A percentile compares a stretch with the other conserved stretches of the same genome.
These are phyloP conservation scores for Molothrus aeneus DNA, from an alignment of 2,797 vertebrate species.

Conservation along the genomic window DNA sequence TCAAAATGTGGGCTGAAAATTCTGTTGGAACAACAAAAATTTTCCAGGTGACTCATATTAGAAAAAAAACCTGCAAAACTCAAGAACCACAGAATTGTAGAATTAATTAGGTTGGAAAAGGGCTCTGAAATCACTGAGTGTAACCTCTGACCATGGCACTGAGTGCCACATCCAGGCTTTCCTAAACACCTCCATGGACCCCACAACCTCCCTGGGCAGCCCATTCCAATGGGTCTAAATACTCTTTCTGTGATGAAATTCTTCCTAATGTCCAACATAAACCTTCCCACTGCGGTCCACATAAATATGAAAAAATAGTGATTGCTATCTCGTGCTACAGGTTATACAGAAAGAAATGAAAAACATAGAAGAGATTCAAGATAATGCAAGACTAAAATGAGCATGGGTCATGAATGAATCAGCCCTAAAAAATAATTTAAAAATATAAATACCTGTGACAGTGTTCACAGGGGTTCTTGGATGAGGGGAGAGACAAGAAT, in stretches of 20 bases:
- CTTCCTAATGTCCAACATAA: not conserved
- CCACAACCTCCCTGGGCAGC: not conserved
- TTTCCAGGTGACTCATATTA: not conserved
- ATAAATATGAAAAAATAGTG: rapidly evolving
- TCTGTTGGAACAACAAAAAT: not conserved
- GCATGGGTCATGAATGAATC: not conserved
- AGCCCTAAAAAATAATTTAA: not conserved
- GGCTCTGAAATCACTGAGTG: not conserved
- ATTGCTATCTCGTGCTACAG: not conserved
- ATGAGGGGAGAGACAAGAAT: no score
- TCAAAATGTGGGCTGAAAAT: not conserved
- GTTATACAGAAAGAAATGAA: not conserved
- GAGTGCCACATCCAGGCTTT: not conserved
- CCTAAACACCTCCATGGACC: not conserved
- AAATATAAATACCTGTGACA: not conserved
- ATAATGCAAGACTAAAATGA: not conserved
- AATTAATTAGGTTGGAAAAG: not conserved
- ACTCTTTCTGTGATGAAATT: not conserved
- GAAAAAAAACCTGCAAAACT: not conserved
- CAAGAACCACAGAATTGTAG: not conserved
- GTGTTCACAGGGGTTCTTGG: no score
- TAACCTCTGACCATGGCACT: rapidly evolving
- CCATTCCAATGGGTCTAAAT: not conserved
- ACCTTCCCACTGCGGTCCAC: no score
- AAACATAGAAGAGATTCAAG: not conserved